Evolutionary conservation across 1,140 invertebrate species (phyloP), one percentile per base, ranked within the genome.

Genomic region (Procambarus clarkii): DNA sequence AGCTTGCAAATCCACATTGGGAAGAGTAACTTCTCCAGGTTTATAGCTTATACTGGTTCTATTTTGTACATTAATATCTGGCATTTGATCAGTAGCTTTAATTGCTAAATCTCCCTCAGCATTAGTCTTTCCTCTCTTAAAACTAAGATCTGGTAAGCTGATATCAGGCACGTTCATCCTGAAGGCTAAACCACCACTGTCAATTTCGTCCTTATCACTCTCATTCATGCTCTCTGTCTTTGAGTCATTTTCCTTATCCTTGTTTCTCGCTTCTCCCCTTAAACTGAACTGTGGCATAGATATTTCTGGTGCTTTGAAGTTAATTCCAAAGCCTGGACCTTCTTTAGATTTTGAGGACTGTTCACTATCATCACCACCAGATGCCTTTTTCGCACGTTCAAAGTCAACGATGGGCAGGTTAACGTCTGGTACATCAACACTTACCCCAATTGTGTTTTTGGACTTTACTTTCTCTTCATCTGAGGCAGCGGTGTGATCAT

Each of bases 401-500:
- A 21, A 18, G 11, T 86, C 83, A 44, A 88, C 4, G 60, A 80
- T 77, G 3, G 86, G 86, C 5, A 54, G 3, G 21, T 86, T 69
- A 34, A 89, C 15, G 18, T 89, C 87, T 34, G 87, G 87, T 24
- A 54, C 69, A 64, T 85, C 82, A 18, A 91, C 58, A 54, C 60
- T 91, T 11, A 91, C n/a, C 11, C 82, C 82, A 34, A 90, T 58
- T 1, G 76, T 85, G 46, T 77, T 60, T 34, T 85, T 85, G 8
- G 82, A 85, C 74, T 91, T 91, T 3, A 85, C 82, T 79, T 91
- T 91, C 76, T 91, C 89, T 69, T 91, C 89, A 46, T 91, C 89
- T 18, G 89, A 91, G 44, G 81, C 89, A 9, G 54, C 83, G 11
- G 74, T 85, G 48, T 90, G 80, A 76, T 76, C 80, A 34, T 34